Evolutionary conservation across 2,113 vertebrate genomes (phyloP).

Genomic region (Scolopax mira): DNA sequence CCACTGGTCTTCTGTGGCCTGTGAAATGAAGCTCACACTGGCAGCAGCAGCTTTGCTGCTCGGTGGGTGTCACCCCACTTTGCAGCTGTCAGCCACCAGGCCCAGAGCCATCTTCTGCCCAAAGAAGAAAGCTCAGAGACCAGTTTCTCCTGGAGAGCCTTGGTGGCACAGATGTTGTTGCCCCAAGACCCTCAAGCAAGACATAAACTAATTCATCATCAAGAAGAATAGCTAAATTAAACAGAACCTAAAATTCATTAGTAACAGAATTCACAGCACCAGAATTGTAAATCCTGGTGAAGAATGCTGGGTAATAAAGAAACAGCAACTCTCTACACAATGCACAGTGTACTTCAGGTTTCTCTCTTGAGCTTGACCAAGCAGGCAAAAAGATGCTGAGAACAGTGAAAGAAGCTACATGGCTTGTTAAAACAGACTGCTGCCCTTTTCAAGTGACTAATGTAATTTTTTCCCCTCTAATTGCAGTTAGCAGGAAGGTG

Average conservation of each 20-base stretch:
- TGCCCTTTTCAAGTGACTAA: not conserved
- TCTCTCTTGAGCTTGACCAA: not conserved
- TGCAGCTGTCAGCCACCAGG: not conserved
- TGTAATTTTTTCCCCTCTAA: not conserved
- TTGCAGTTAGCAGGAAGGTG: not conserved
- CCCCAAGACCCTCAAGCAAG: rapidly evolving
- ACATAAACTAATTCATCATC: not conserved
- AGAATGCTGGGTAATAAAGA: not conserved
- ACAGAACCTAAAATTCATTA: not conserved
- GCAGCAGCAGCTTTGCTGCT: not conserved
- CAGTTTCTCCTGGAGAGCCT: not conserved
- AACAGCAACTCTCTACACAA: not conserved
- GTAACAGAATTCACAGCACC: not conserved
- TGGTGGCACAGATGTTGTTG: not conserved
- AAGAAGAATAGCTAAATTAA: not conserved
- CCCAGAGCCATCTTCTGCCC: not conserved
- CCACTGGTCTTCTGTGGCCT: not conserved
- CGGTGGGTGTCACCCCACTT: rapidly evolving
- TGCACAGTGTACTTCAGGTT: not conserved
- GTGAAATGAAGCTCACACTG: not conserved
- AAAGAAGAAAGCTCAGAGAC: not conserved
- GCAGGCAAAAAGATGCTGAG: not conserved
- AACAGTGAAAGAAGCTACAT: not conserved
- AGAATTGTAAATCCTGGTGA: not conserved
- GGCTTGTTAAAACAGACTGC: not conserved